phyloP scores from a whole-genome alignment of 2,113 vertebrate genomes.

The Himantopus leucocephalus region DNA sequence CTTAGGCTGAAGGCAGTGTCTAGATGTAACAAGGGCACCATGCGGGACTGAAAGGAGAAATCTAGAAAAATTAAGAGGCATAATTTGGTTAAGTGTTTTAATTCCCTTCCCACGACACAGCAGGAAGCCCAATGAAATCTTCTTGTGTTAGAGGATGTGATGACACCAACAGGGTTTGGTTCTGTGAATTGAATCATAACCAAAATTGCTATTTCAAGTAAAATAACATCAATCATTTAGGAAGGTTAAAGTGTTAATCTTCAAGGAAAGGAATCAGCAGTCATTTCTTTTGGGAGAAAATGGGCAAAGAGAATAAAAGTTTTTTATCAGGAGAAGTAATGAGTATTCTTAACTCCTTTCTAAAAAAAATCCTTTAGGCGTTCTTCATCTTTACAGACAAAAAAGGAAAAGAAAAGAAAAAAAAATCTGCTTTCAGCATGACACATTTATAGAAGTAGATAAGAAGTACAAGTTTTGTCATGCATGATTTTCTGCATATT shows the following conservation, averaged over 20 bases:
- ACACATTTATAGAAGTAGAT: constrained; percentile 4
- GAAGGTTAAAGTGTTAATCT: constrained; percentile 14
- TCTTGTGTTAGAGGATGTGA: background rate
- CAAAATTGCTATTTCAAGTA: background rate
- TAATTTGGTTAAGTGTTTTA: background rate
- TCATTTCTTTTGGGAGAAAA: background rate
- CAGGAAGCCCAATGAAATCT: background rate
- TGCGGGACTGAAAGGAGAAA: background rate
- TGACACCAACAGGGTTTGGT: background rate
- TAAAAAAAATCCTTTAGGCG: background rate
- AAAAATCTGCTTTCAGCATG: background rate
- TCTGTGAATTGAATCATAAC: background rate
- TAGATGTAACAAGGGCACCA: background rate
- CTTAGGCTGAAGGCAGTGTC: background rate
- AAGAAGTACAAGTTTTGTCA: constrained; percentile 18
- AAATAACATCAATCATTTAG: background rate
- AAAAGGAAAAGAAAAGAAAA: constrained; percentile 28
- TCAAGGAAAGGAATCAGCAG: constrained; percentile 10
- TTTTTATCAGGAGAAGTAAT: constrained; percentile 9
- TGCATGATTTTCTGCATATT: constrained; percentile 33
- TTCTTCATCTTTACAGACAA: background rate
- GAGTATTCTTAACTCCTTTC: background rate
- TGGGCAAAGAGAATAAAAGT: background rate
- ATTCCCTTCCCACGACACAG: background rate
- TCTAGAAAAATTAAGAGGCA: background rate